Base-by-base conservation (phyloP, 1,140 invertebrate species). In the Drosophila bifasciata region DNA sequence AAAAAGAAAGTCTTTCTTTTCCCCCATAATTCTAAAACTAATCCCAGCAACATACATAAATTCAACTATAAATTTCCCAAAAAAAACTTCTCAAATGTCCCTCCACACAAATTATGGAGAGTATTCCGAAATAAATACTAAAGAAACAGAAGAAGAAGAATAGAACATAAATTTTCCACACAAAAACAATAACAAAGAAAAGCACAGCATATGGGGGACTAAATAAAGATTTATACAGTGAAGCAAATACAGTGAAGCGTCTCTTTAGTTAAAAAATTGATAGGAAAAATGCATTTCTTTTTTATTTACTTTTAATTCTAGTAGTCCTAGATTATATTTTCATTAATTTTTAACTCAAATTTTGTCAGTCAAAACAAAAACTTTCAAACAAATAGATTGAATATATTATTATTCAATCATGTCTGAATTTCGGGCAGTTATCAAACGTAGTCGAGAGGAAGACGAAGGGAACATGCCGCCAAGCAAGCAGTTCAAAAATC, bases 221-320 rank as follows among this genome's bases (percentile, higher is more conserved):
- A 61, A 61, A 61, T 52, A 52, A 61, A 61, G 58, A 61, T 61
- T 44, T 61, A 52, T 52, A 13, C 39, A 16, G 8, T 3, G 43
- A 43, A 44, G 32, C 32, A 36, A 36, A 36, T 32, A 32, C 11
- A 13, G 32, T 36, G 32, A 4, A 36, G 5, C 11, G 11, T 36
- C 32, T 11, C 5, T 36, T 28, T 28, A 28, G 0, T 28, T 28
- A 25, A 7, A 5, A 25, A 25, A 6, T 7, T 25, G 0, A 25
- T 28, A n/a, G 25, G 8, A 28, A 28, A 28, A 28, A 28, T 28
- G 2, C 25, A 28, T 28, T 8, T 28, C 7, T 28, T 8, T 25
- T 6, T 25, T 21, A 21, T 21, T 21, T 21, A 21, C 19, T 21
- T 21, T 21, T 3, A 0, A 3, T 21, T 21, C 8, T 9, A 28